Evolutionary conservation across 2,888 invertebrate species (phyloP), one percentile per base, ranked within the genome.

Genomic region (Ethmia dodecea): DNA sequence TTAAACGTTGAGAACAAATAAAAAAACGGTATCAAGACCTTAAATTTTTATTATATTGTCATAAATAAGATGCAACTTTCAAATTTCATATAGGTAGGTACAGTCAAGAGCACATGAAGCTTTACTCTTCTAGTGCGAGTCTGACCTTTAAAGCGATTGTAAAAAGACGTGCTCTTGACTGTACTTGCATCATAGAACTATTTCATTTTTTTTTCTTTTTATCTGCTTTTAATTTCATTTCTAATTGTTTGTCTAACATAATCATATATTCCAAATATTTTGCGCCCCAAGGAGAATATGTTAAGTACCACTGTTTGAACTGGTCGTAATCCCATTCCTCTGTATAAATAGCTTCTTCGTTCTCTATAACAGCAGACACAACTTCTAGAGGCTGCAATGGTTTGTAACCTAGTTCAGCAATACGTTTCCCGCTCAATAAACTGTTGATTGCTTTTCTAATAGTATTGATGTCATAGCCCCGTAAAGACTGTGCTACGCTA

Each of bases 361-460:
- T 55, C 3, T 60, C 59, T 12, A 89, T 13, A 5, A 90, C 67
- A 3, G 73, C 68, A 2, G 74, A 56, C 5, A 89, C 53, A 5
- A 92, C 60, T 55, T 91, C 91, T 3, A 48, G 24, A 0, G 81
- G 87, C 1, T 64, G 39, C 6, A 91, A 55, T 0, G 91, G 90
- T 13, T 75, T 80, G 36, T 77, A 75, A 31, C 75, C 75, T 9
- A 91, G 58, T 10, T 80, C 67, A n/a, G 89, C 74, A 12, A 89
- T 66, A 27, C 92, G 71, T 1, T 68, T 62, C 0, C 89, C 68
- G 14, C 61, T 62, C 40, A 91, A 39, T 3, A 90, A 57, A 9
- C 51, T 61, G 6, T 79, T 58, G 0, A 90, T 55, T 0, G 76
- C 76, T 28, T 76, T 60, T 43, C 52, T 78, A 13, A 91, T 80